Base-by-base conservation (phyloP, 2,888 invertebrate genomes). In the Suillia variegata region DNA sequence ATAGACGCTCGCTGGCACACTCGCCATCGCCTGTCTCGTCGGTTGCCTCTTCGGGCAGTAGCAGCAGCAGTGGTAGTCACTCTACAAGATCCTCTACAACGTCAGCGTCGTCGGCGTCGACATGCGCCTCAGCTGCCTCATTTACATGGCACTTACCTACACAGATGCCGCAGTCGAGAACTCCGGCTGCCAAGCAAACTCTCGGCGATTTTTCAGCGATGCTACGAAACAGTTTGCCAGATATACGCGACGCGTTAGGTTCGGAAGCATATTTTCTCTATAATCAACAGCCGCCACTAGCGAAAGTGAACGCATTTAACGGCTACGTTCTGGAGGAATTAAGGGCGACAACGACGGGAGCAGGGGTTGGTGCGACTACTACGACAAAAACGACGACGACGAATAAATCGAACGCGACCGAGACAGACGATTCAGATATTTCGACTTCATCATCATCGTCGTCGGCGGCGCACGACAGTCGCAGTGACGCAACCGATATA, bases 181-280 rank as follows among this genome's bases (percentile, higher is more conserved):
- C 48, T 26, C 18, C 6, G 42, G 42, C n/a, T n/a, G n/a, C 17
- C 38, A 24, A 24, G 5, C 45, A 17, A 45, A 52, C 56, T 57
- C 50, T 65, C 63, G 57, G 54, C 58, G 59, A 67, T 62, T 64
- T 62, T 61, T 57, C 56, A 56, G 62, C 61, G 67, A 67, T 61
- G 63, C 70, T 64, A 58, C 60, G 72, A 58, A 75, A 73, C 71
- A 79, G 80, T 80, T 78, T 80, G 73, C 80, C 80, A 71, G 79
- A 80, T 59, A 76, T 79, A 72, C 77, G 79, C 74, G 76, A 71
- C 69, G 73, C 73, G 73, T 72, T 70, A 69, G 71, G 76, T 74
- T 69, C 75, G 65, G 58, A 48, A 59, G 24, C 45, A 22, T 13
- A 58, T 21, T 52, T 48, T 56, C 48, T 53, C 17, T 57, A 18